These are phyloP conservation scores for Petrolisthes cinctipes DNA, from an alignment of 2,888 invertebrate species.

Conservation along the genomic window DNA sequence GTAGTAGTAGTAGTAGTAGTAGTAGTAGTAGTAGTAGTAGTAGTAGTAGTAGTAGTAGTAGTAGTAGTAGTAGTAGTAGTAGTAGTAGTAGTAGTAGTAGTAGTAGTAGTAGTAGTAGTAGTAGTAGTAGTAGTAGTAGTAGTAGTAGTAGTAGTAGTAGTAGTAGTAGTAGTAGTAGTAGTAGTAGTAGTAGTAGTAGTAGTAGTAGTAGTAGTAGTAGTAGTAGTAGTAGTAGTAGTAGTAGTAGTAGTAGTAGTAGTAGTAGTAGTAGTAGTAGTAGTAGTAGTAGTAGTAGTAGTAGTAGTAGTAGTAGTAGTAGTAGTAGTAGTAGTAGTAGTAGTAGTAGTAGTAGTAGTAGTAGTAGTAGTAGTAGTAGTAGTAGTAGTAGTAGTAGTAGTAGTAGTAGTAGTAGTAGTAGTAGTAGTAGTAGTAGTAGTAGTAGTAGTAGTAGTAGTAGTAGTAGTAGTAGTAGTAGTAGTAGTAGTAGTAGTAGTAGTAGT, in stretches of 20 bases:
- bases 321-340: background rate
- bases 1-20: background rate
- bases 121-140: background rate
- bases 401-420: background rate
- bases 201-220: constrained; percentile 4
- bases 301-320: background rate
- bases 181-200: constrained; percentile 1
- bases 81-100: constrained; percentile 1
- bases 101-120: constrained; percentile 7
- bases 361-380: constrained; percentile 6
- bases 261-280: constrained; percentile 4
- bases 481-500: constrained; percentile 7
- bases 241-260: constrained; percentile 7
- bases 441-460: constrained; percentile 7
- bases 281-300: constrained; percentile 7
- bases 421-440: background rate
- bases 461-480: constrained; percentile 1
- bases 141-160: constrained; percentile 7
- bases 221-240: constrained; percentile 4
- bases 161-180: constrained; percentile 4
- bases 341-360: background rate
- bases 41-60: background rate
- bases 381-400: background rate
- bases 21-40: background rate
- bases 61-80: constrained; percentile 7